Evolutionary conservation across 1,140 invertebrate species (phyloP).

Genomic region (Rhopalosiphum maidis): DNA sequence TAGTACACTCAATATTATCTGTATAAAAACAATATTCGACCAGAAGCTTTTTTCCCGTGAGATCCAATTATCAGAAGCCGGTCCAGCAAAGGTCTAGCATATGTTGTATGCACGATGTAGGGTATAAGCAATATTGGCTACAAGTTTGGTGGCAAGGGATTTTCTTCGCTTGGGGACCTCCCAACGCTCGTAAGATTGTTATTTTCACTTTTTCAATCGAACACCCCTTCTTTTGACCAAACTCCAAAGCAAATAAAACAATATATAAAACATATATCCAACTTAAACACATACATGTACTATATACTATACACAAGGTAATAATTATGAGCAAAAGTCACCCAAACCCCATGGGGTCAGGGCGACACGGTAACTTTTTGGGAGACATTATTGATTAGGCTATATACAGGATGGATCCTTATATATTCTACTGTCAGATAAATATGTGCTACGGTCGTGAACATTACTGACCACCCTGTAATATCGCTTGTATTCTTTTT

Average conservation of each 20-base stretch:
- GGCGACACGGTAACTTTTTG: slow-evolving; percentile 26
- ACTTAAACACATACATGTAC: background rate
- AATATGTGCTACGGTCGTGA: background rate
- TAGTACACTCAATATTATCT: background rate
- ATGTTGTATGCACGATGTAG: background rate
- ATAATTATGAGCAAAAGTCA: slow-evolving; percentile 54
- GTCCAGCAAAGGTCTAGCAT: slow-evolving; percentile 9
- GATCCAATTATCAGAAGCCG: slow-evolving; percentile 37
- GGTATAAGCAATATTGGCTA: slow-evolving; percentile 43
- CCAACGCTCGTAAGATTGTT: slow-evolving; percentile 56
- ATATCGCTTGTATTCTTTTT: background rate
- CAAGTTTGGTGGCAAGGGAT: slow-evolving; percentile 40
- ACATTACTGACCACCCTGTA: background rate
- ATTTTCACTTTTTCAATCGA: slow-evolving; percentile 54
- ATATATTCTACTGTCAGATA: background rate
- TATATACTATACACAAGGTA: background rate
- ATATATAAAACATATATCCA: slow-evolving; percentile 20
- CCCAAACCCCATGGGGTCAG: slow-evolving; percentile 26
- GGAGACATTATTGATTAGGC: slow-evolving; percentile 34
- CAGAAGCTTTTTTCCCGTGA: slow-evolving; percentile 45
- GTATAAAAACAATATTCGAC: slow-evolving; percentile 37
- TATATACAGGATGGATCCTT: background rate
- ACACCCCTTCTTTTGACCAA: slow-evolving; percentile 47
- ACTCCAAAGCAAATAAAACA: slow-evolving; percentile 51
- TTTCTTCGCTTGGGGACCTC: slow-evolving; percentile 50